These are phyloP conservation scores for Porites evermanni DNA, from an alignment of 92 coral and sea anemone species.

Conservation along the genomic window DNA sequence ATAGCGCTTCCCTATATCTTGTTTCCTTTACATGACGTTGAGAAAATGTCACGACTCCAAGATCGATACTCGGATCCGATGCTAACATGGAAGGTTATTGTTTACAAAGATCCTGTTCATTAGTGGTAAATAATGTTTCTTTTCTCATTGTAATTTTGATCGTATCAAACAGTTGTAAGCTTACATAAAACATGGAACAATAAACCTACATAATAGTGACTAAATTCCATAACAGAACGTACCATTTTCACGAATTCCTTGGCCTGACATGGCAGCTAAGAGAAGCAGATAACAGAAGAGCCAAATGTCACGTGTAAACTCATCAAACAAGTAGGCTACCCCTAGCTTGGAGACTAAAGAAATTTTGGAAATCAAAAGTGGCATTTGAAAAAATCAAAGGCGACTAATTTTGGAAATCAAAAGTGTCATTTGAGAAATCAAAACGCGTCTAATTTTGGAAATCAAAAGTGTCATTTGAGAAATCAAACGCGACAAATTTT, in stretches of 20 bases:
- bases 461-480: no score
- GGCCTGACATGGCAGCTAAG: constrained; percentile 23
- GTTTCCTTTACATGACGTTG: background rate
- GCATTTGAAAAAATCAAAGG: no score
- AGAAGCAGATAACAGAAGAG: background rate
- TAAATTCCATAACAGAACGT: background rate
- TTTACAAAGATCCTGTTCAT: no score
- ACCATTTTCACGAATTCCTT: constrained; percentile 27
- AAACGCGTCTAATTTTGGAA: no score
- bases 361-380: no score
- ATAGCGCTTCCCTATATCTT: background rate
- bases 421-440: no score
- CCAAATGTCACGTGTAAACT: constrained; percentile 4
- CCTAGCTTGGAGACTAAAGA: no score
- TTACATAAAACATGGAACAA: constrained; percentile 8
- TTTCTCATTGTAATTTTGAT: background rate
- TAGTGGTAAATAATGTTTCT: no score
- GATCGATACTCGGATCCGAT: background rate
- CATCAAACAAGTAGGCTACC: background rate
- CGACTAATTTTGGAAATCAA: no score
- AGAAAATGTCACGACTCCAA: background rate
- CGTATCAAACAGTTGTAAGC: background rate
- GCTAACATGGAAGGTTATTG: no score
- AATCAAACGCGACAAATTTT: no score
- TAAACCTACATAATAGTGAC: background rate